Evolutionary conservation across 2,797 vertebrate genomes (phyloP), one percentile per base, ranked within the genome.

Genomic region (Smutsia gigantea): DNA sequence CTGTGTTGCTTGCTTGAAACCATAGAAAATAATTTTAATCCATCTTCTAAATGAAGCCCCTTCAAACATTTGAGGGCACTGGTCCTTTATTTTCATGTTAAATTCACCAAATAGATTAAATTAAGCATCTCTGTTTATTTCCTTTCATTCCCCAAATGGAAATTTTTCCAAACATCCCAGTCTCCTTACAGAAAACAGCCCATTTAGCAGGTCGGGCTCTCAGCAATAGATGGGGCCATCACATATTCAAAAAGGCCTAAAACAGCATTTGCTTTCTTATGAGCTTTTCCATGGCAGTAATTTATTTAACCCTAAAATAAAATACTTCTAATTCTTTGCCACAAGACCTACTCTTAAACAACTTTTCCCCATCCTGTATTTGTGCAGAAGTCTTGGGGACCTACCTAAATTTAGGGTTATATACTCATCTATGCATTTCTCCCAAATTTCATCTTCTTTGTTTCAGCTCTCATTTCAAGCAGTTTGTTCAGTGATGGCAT

Each of bases 231-330:
- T 4, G 11, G 18, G 37, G 7, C 4, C 78, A 14, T 78, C 77
- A 63, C 17, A 79, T 86, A 57, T 55, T 79, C 82, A 91, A 59
- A 59, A 63, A 94, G 79, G 37, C 55, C 29, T 85, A 17, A 83
- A 84, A 86, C 75, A 63, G 7, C 87, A 84, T 84, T 90, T 82
- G 31, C n/a, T 88, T 71, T 87, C 91, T 46, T 51, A 51, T 95
- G 49, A 75, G 55, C 6, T 61, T 84, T 71, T 64, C 90, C 55
- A 74, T 74, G 84, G 63, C 8, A 14, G 69, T 84, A 49, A 93
- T 94, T 95, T 78, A 91, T 84, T 89, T 72, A 86, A 95, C 14
- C 7, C 8, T n/a, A 57, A 75, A 77, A 61, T 87, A 31, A 87
- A 95, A 57, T n/a, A 12, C 34, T 9, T 83, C 69, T 75, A 77